Percentiles rank a stretch among this genome's conserved stretches.
Evolutionary conservation across 2,888 invertebrate genomes (phyloP).

Genomic region (Balanococcus diminutus): DNA sequence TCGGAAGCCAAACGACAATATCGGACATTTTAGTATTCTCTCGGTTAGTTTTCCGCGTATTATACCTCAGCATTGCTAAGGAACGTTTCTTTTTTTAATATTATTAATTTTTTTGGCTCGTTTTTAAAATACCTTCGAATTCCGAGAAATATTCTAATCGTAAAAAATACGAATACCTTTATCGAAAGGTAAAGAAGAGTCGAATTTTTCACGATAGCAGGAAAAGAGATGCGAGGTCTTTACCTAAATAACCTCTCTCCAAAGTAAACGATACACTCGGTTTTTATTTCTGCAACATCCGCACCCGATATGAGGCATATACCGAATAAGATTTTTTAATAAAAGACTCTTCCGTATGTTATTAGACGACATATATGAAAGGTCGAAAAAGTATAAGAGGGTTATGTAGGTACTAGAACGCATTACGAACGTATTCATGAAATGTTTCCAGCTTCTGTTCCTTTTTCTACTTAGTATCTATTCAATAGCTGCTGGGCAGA

Average conservation of each 20-base stretch:
- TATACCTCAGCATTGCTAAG: neutral
- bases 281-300: neutral
- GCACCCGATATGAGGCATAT: neutral
- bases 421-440: neutral
- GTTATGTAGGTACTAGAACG: neutral
- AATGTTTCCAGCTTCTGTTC: neutral
- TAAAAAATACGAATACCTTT: neutral
- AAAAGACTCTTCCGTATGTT: conserved; percentile 20
- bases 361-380: conserved; percentile 36
- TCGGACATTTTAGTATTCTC: conserved; percentile 31
- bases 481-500: conserved; percentile 33
- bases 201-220: neutral
- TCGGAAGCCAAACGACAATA: conserved; percentile 38
- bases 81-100: neutral
- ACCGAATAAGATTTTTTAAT: conserved; percentile 28
- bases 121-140: conserved; percentile 38
- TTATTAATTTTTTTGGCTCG: conserved; percentile 36
- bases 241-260: neutral
- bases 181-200: neutral
- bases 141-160: conserved; percentile 21
- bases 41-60: neutral
- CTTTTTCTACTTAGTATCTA: neutral
- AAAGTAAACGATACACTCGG: neutral
- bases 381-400: conserved; percentile 15
- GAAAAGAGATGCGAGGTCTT: neutral